These are phyloP conservation scores for Syrmaticus mikado DNA, from an alignment of 2,113 vertebrate species.

Conservation along the genomic window DNA sequence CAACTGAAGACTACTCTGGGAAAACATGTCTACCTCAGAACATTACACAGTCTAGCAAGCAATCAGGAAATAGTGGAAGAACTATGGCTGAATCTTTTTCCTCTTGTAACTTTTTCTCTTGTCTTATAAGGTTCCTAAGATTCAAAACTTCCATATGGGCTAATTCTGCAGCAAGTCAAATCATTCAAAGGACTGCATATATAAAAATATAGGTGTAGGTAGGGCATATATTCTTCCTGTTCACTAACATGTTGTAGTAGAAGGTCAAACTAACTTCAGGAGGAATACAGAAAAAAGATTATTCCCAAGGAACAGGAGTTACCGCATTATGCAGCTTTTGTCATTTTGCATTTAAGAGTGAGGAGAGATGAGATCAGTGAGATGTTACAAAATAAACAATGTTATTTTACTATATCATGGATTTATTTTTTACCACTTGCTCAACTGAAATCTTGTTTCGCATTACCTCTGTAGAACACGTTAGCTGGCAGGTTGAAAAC, in stretches of 20 bases:
- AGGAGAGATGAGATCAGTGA: neutral
- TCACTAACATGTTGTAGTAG: neutral
- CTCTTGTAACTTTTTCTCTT: neutral
- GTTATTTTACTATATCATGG: neutral
- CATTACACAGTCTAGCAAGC: neutral
- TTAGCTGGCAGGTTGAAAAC: conserved; percentile 1
- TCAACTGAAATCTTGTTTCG: neutral
- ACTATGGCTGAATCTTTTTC: neutral
- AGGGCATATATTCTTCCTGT: neutral
- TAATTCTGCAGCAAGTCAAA: neutral
- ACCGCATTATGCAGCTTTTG: conserved; percentile 38
- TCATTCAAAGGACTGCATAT: neutral
- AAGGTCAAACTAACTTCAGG: conserved; percentile 1
- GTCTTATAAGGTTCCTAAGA: neutral
- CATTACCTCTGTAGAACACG: neutral
- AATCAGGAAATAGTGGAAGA: neutral
- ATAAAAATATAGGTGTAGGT: neutral
- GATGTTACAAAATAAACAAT: neutral
- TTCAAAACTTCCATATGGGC: neutral
- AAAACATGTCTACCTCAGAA: neutral
- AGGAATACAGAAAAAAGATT: neutral
- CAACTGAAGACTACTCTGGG: fast-evolving
- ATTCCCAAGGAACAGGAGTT: conserved; percentile 53
- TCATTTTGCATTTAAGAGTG: conserved; percentile 33
- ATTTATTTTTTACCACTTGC: neutral